Conservation (phyloP, 2,888 invertebrate genomes). For the Drosophila recens region DNA sequence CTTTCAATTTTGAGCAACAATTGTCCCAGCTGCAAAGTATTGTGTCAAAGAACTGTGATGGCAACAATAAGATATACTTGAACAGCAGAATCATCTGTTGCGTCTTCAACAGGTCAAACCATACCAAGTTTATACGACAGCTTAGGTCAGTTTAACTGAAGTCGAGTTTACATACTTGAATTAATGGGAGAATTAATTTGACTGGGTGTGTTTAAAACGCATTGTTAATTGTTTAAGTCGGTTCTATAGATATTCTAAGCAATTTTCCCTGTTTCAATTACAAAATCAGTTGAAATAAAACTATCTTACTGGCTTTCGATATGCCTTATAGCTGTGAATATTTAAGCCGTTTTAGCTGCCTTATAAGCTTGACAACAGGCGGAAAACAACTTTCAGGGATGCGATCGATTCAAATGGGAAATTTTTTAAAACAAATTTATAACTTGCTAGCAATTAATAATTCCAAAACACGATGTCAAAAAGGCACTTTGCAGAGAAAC, state of each 20-base stretch:
- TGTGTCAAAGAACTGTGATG: not conserved
- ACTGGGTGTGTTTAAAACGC: too few species aligned
- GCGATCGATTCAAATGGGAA: not conserved
- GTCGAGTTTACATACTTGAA: not conserved
- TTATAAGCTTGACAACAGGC: not conserved
- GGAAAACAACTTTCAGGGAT: constrained; percentile 1
- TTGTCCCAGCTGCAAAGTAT: not conserved
- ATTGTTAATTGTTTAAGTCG: too few species aligned
- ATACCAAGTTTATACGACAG: not conserved
- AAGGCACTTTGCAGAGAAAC: not conserved
- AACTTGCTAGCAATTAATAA: not conserved
- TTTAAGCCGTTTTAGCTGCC: not conserved
- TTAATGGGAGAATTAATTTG: too few species aligned
- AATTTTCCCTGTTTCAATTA: not conserved
- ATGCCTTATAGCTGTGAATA: not conserved
- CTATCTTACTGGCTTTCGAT: too few species aligned
- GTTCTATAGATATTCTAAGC: too few species aligned
- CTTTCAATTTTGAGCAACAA: not conserved
- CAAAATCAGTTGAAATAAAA: too few species aligned
- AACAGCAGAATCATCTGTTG: constrained; percentile 5
- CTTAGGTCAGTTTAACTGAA: not conserved
- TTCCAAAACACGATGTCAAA: not conserved
- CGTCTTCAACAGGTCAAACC: constrained; percentile 5
- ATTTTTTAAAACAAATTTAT: not conserved
- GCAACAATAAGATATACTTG: not conserved